A percentile compares a stretch with the other conserved stretches of the same genome.
These are phyloP conservation scores for Botrylloides violaceus DNA, from an alignment of 23 tunicate species.

Conservation along the genomic window DNA sequence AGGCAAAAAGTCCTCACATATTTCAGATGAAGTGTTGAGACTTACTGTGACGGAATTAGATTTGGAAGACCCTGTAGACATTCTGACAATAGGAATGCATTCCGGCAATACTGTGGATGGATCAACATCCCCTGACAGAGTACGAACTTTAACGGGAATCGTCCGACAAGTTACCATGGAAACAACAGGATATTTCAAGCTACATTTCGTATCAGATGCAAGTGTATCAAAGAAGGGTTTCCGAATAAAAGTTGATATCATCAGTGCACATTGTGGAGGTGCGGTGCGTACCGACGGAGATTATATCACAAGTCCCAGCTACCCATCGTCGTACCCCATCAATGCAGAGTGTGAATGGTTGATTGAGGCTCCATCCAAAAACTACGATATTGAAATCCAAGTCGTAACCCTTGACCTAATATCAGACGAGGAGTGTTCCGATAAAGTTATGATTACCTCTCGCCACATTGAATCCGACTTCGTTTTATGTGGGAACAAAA, in stretches of 20 bases:
- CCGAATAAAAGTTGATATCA: constrained; percentile 10
- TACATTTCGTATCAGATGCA: constrained; percentile 6
- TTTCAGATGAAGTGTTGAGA: constrained; percentile 1
- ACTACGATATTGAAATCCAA: constrained; percentile 4
- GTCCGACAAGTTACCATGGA: constrained; percentile 16
- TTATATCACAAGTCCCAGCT: constrained; percentile 14
- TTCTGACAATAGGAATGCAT: not conserved
- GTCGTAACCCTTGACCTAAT: not conserved
- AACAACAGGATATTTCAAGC: not conserved
- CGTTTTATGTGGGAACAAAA: not conserved
- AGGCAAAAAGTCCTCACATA: too few relatives aligned
- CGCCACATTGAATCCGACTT: not conserved
- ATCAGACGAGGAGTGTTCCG: not conserved
- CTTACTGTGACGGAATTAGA: constrained; percentile 3
- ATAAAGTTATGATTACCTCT: not conserved
- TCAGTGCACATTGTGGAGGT: constrained; percentile 12
- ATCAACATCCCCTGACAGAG: not conserved
- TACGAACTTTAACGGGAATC: constrained; percentile 6
- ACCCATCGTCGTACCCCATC: not conserved
- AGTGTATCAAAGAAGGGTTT: not conserved
- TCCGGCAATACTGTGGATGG: not conserved
- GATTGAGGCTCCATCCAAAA: not conserved
- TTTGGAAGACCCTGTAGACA: constrained; percentile 28
- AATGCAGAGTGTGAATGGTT: constrained; percentile 4
- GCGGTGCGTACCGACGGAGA: constrained; percentile 1